Percentiles rank a stretch among this genome's conserved stretches.
phyloP scores from a whole-genome alignment of 2,888 invertebrate species.

The Frankliniella intonsa region DNA sequence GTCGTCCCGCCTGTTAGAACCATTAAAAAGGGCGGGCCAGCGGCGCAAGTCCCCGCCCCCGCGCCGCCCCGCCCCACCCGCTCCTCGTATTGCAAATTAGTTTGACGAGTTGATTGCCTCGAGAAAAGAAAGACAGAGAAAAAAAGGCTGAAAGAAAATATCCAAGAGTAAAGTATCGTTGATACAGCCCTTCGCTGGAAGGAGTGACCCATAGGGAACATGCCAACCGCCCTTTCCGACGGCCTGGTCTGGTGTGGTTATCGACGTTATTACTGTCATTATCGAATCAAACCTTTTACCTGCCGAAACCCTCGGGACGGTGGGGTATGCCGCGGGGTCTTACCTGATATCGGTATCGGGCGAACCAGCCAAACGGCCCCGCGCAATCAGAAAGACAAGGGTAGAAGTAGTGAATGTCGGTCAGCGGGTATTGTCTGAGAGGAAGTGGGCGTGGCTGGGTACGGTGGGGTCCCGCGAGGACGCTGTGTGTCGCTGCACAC shows the following conservation, averaged over 20 bases:
- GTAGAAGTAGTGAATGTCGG: no score
- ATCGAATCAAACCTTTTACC: slow-evolving; percentile 16
- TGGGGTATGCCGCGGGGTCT: not conserved
- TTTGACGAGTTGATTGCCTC: slow-evolving; percentile 5
- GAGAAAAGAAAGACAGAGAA: not conserved
- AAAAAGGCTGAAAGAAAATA: no score
- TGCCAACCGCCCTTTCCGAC: not conserved
- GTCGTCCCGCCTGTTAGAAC: no score
- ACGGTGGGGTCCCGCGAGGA: no score
- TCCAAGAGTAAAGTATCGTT: no score
- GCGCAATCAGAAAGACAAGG: no score
- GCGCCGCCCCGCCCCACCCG: not conserved
- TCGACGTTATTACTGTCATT: not conserved
- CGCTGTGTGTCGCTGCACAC: no score
- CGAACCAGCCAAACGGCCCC: no score
- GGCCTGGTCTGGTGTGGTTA: not conserved
- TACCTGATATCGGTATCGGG: no score
- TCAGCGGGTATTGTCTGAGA: no score
- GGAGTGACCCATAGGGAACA: not conserved
- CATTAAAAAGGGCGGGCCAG: not conserved
- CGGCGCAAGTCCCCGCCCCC: not conserved
- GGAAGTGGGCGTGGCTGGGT: no score
- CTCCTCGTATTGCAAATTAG: not conserved
- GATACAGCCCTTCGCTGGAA: no score
- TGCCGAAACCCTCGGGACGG: not conserved